Percentiles rank a stretch among this genome's conserved stretches.
phyloP scores from a whole-genome alignment of 2,113 vertebrate species.

The Nothobranchius kuhntae region DNA sequence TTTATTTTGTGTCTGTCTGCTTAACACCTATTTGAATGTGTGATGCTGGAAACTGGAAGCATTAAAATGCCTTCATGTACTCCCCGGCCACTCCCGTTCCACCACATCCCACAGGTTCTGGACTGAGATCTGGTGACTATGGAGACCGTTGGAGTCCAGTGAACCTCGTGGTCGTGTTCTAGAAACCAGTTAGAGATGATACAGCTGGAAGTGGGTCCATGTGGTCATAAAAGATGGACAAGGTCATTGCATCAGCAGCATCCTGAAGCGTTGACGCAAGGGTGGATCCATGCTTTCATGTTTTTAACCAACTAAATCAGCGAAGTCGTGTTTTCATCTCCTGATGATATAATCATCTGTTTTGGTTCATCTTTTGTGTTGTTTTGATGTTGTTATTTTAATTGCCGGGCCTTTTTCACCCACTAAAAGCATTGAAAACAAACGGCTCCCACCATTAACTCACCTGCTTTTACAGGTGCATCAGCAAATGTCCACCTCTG shows the following conservation, averaged over 20 bases:
- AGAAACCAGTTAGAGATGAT: too few relatives aligned
- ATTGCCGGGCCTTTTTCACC: neutral
- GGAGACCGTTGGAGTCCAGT: too few relatives aligned
- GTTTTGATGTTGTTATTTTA: neutral
- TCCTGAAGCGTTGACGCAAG: too few relatives aligned
- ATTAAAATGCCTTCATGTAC: slow-evolving; percentile 7
- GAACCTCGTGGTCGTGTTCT: too few relatives aligned
- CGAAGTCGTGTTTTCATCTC: neutral
- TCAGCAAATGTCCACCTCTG: slow-evolving; percentile 18
- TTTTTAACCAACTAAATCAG: neutral
- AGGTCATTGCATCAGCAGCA: too few relatives aligned
- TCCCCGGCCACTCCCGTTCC: neutral
- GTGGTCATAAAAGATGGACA: too few relatives aligned
- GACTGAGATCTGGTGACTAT: too few relatives aligned
- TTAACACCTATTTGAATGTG: slow-evolving; percentile 8
- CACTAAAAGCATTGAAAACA: slow-evolving; percentile 13
- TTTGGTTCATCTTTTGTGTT: neutral
- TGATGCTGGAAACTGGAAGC: slow-evolving; percentile 7
- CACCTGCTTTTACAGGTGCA: slow-evolving; percentile 4
- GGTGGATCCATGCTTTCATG: neutral
- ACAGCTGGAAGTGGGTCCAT: too few relatives aligned
- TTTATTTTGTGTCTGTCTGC: neutral
- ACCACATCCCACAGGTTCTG: too few relatives aligned
- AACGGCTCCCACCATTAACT: neutral
- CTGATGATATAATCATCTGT: neutral